Evolutionary conservation across 2,113 vertebrate genomes (phyloP), one percentile per base, ranked within the genome.

Genomic region (Oriolus oriolus): DNA sequence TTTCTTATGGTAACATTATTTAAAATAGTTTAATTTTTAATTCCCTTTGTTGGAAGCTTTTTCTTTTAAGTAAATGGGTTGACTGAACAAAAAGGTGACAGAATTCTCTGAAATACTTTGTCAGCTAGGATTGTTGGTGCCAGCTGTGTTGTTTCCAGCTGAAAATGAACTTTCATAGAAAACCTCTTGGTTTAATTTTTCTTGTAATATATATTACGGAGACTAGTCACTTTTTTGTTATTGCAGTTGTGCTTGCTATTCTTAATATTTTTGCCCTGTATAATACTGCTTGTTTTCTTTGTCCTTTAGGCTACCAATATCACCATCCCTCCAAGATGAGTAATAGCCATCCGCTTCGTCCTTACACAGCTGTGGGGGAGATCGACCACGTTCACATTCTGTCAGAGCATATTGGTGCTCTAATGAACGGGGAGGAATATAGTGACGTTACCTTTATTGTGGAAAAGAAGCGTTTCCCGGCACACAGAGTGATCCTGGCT

Each of bases 401-500:
- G 93, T 99, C 99, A 7, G 99, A 99, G 98, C 99, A 99, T 89
- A 98, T 99, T n/a, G 99, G 99, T 21, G 99, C 98, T 27, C 98
- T 99, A 78, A 98, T 99, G 94, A 98, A 99, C 5, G 99, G 98
- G 3, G 99, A 99, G 89, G 99, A 99, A 74, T 99, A 99, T 89
- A 99, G 99, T 16, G 99, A 99, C 2, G 99, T 99, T 95, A 99
- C 99, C 53, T 99, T 99, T 87, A 97, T 99, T 30, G 99, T 99
- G 97, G 99, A 99, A 96, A 99, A 99, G 97, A 99, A 99, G 93
- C 98, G 98, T 17, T 99, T 99, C 96, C 98, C 99, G 0, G 99
- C 99, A 7, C 99, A 99, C 97, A 98, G 99, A 76, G 99, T 99
- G 82, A 99, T 99, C 96, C 98, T 99, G 97, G 99, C 99, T 57